phyloP scores from a whole-genome alignment of 2,113 vertebrate species.

The Probosciger aterrimus region DNA sequence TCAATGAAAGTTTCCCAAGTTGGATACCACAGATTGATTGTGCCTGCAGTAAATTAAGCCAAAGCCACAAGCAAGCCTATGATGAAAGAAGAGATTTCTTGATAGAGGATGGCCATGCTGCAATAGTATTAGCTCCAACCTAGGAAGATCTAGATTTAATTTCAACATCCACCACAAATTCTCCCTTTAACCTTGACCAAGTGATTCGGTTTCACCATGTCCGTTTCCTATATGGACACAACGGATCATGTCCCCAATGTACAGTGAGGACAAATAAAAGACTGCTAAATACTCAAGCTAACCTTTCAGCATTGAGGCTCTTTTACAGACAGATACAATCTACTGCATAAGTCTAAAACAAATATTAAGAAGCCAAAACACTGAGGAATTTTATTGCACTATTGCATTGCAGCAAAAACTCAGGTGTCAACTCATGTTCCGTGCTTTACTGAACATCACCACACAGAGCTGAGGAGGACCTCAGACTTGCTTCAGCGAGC shows the following conservation, averaged over 20 bases:
- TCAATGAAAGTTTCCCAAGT: neutral
- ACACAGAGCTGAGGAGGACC: neutral
- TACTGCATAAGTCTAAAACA: neutral
- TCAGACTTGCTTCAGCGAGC: neutral
- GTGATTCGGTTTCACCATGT: neutral
- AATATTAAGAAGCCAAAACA: neutral
- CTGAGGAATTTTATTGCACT: neutral
- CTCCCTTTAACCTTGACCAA: conserved; percentile 24
- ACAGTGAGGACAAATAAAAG: neutral
- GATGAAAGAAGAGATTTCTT: neutral
- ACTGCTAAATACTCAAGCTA: neutral
- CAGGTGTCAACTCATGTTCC: neutral
- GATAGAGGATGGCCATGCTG: neutral
- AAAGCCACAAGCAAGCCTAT: neutral
- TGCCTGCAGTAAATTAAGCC: neutral
- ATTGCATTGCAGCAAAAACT: neutral
- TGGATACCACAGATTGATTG: neutral
- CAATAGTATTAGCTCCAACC: neutral
- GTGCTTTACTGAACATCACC: neutral
- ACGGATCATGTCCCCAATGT: neutral
- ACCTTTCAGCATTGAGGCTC: neutral
- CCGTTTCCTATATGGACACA: neutral
- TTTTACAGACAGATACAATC: neutral
- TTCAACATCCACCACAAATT: conserved; percentile 11
- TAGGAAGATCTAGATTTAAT: neutral